Base-by-base conservation (phyloP, 2,888 invertebrate genomes). In the Drosophila sordidula region DNA sequence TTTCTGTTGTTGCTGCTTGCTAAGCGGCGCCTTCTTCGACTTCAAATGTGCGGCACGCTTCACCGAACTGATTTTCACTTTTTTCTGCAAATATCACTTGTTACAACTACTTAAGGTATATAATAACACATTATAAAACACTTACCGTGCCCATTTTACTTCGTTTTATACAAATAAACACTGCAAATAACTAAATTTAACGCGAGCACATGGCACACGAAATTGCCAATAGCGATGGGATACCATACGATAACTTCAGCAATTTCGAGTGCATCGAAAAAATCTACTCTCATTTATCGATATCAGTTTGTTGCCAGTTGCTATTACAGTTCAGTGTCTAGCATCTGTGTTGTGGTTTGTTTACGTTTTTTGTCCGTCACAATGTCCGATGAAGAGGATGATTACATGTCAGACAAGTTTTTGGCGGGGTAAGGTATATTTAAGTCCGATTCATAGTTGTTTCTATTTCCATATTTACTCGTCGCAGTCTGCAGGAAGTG, bases 351-450 rank as follows among this genome's bases (percentile, higher is more conserved):
- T 1, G 11, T 6, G 29, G 14, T 49, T 79, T 78, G 62, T 70
- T 80, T 76, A 72, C 55, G 3, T 49, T 70, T 54, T 41, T 25
- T 29, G 29, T 29, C 26, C 29, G 9, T 25, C 66, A 72, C 25
- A 63, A 94, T 94, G 94, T 94, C 94, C 0, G 94, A 94, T 54
- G 95, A 95, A 2, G 95, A 95, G 52, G 94, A 94, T 56, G 95
- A 95, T 91, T 95, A 95, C 74, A 95, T 95, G 95, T 95, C 95
- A 0, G 95, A 95, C 84, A 94, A 94, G 77, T 94, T 95, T 85
- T 82, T 95, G 58, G 89, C 92, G 34, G 92, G 94, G 94, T 94
- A 93, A 91, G 81, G 47, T 32, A 42, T 2, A 14, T 6, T 34
- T 4, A 0, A 18, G 0, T 0, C 0, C 14, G 0, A 0, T 25